Base-by-base conservation (phyloP, 2,113 vertebrate genomes). In the Sturnira hondurensis region DNA sequence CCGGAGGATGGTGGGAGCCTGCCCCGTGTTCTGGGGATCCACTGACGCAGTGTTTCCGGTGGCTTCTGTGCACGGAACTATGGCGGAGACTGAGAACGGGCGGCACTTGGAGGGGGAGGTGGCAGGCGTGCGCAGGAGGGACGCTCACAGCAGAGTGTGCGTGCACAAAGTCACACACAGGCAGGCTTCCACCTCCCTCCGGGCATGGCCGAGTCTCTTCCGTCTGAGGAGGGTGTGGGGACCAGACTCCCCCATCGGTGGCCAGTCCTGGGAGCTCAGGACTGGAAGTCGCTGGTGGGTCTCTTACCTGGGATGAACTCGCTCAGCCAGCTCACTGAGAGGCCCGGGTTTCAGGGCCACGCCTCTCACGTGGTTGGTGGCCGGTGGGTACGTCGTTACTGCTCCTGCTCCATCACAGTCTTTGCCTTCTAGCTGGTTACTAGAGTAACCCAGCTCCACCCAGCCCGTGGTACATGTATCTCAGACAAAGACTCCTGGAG, bases 1-100 rank as follows among this genome's bases (percentile, higher is more conserved):
- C 41, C 38, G 31, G 54, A 61, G 36, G 61, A 14, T 58, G 28
- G 0, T 2, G 20, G 76, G 17, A 19, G 2, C 38, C 28, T 26
- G 16, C 43, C 1, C 28, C 10, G 3, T 6, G 8, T 38, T 24
- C 26, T 54, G 3, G 17, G 38, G 7, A 50, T 2, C 31, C 1
- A 2, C 50, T 7, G 4, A 38, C 13, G 16, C 31, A 2, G 3
- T 3, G 26, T 54, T 4, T 2, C 0, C n/a, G 10, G 17, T 31
- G 5, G 36, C 52, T 24, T 7, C 54, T 4, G 1, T 15, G n/a
- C 65, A 31, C 4, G 4, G 14, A 13, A 8, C 9, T 26, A 3
- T 14, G 0, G 4, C 14, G 2, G 15, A 10, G 24, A 7, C 4
- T 2, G 6, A 31, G 67, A 3, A 8, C 0, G 0, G 7, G 7